These are phyloP conservation scores for Semibalanus balanoides DNA, from an alignment of 1,140 invertebrate species.

Conservation along the genomic window DNA sequence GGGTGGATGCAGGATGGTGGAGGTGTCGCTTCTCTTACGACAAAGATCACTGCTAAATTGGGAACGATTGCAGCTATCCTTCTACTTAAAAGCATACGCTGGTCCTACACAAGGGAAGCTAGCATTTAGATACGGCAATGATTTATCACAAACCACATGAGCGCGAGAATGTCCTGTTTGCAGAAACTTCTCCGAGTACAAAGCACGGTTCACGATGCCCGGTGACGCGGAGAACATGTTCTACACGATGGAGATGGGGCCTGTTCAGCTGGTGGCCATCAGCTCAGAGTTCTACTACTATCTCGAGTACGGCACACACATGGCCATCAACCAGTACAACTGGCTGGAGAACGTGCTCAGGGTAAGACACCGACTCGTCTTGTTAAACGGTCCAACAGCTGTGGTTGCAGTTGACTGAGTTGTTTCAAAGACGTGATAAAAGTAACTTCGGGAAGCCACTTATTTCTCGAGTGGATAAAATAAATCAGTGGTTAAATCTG, in stretches of 20 bases:
- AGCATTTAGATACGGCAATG: background rate
- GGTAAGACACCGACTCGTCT: slow-evolving; percentile 20
- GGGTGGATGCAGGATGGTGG: too few relatives aligned
- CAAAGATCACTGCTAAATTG: too few relatives aligned
- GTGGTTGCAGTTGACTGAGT: too few relatives aligned
- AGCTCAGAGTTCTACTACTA: slow-evolving; percentile 92
- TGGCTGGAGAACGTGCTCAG: slow-evolving; percentile 73
- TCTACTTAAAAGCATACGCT: too few relatives aligned
- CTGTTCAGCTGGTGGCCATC: slow-evolving; percentile 71
- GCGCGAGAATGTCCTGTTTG: background rate
- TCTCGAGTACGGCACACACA: slow-evolving; percentile 67
- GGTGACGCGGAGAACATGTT: slow-evolving; percentile 41
- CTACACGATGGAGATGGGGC: slow-evolving; percentile 85
- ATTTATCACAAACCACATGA: slow-evolving; percentile 1
- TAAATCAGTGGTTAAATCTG: too few relatives aligned
- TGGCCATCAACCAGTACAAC: slow-evolving; percentile 66
- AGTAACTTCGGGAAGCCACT: too few relatives aligned
- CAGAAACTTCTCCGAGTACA: slow-evolving; percentile 79
- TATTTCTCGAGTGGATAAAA: too few relatives aligned
- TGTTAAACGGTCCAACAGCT: too few relatives aligned
- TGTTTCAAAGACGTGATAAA: too few relatives aligned
- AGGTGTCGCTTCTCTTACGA: too few relatives aligned
- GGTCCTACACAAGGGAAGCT: background rate
- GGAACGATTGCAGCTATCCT: too few relatives aligned
- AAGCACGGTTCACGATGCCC: slow-evolving; percentile 37